Percentiles rank a stretch among this genome's conserved stretches.
Conservation (phyloP, 1,140 invertebrate genomes). For the Tetramorium parvispinum region DNA sequence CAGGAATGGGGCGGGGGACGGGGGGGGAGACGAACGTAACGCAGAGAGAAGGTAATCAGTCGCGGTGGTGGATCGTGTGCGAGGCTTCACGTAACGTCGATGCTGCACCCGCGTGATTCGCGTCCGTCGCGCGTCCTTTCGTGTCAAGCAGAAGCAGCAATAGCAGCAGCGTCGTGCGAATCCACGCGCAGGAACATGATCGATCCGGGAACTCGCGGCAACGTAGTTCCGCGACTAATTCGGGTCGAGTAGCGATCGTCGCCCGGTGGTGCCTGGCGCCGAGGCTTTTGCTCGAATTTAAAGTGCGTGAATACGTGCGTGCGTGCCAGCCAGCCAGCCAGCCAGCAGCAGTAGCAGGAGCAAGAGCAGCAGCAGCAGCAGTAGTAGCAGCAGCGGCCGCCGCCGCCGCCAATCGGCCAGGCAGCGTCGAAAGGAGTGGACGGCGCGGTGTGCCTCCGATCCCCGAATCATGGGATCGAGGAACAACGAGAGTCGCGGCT, state of each 20-base stretch:
- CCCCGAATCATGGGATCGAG: slow-evolving; percentile 67
- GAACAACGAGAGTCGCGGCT: slow-evolving; percentile 37
- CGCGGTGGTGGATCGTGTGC: slow-evolving; percentile 44
- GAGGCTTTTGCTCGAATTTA: slow-evolving; percentile 53
- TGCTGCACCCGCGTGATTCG: slow-evolving; percentile 47
- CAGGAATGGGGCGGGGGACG: no score
- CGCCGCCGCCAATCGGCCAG: no score
- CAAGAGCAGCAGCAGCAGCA: not conserved
- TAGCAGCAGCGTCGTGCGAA: not conserved
- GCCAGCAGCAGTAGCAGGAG: not conserved
- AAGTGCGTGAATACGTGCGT: slow-evolving; percentile 3
- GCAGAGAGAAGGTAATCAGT: slow-evolving; percentile 51
- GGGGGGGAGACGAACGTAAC: no score
- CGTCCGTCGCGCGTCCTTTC: slow-evolving; percentile 48
- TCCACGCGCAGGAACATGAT: slow-evolving; percentile 20
- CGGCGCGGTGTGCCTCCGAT: slow-evolving; percentile 47
- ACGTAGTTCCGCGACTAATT: slow-evolving; percentile 1
- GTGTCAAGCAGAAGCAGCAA: slow-evolving; percentile 36
- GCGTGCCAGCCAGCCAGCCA: not conserved
- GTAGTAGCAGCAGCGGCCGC: not conserved
- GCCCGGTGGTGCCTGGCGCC: slow-evolving; percentile 39
- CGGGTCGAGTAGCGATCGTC: slow-evolving; percentile 50
- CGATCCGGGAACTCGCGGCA: not conserved
- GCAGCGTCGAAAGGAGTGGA: not conserved
- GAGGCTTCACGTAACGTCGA: slow-evolving; percentile 40